phyloP scores from a whole-genome alignment of 1,140 invertebrate species.

The Pentalonia nigronervosa region DNA sequence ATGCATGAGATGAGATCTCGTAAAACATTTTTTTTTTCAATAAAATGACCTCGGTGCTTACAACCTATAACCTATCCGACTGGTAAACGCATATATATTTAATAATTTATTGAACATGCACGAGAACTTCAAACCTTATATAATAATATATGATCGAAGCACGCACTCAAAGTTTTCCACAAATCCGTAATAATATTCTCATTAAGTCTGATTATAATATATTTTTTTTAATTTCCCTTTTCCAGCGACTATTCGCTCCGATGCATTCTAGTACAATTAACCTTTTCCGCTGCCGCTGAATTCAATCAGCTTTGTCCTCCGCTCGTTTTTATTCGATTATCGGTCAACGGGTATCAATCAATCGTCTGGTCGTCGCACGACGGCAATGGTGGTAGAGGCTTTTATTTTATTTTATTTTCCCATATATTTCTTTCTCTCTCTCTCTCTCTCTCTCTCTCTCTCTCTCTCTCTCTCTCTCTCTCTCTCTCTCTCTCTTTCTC shows the following conservation, averaged over 20 bases:
- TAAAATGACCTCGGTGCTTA: background rate
- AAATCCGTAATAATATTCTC: background rate
- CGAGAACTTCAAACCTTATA: background rate
- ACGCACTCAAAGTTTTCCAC: background rate
- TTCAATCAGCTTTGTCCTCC: conserved; percentile 8
- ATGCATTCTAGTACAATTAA: background rate
- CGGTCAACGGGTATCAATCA: conserved; percentile 19
- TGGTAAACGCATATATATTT: background rate
- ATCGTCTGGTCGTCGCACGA: background rate
- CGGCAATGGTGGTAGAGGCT: background rate
- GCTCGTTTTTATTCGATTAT: conserved; percentile 26
- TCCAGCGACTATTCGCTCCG: background rate
- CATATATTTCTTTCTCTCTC: background rate
- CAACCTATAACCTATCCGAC: background rate
- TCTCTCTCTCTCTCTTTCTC: background rate
- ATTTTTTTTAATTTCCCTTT: background rate
- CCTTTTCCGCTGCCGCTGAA: background rate
- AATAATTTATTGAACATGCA: background rate
- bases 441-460: background rate
- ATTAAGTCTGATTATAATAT: background rate
- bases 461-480: background rate
- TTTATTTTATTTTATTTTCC: background rate
- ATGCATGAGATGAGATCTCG: background rate
- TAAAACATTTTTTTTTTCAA: background rate
- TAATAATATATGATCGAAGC: background rate